Conservation (phyloP, 2,888 invertebrate species). For the Apantesis nais region DNA sequence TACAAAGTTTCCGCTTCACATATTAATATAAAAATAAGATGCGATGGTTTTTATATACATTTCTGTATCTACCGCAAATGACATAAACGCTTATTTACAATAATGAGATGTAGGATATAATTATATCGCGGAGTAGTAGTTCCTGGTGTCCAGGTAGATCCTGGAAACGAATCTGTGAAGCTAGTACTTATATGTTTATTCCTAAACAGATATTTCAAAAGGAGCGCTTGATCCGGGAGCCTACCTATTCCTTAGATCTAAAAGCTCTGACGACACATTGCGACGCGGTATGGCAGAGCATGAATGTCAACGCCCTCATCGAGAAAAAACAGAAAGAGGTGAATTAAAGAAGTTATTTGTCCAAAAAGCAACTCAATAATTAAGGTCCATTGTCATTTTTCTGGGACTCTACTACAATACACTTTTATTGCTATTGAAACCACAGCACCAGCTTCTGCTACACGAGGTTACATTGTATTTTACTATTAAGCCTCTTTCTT, state of each 20-base stretch:
- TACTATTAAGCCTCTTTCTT: not conserved
- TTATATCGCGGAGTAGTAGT: too few species aligned
- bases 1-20: too few species aligned
- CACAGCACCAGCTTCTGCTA: not conserved
- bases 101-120: too few species aligned
- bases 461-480: not conserved
- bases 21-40: too few species aligned
- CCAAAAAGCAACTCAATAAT: not conserved
- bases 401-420: not conserved
- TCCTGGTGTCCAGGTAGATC: too few species aligned
- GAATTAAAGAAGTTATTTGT: not conserved
- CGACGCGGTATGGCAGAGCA: conserved; percentile 66
- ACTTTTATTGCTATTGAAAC: not conserved
- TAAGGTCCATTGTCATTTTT: not conserved
- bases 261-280: conserved; percentile 71
- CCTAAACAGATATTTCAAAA: conserved; percentile 68
- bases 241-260: conserved; percentile 68
- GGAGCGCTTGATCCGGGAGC: conserved; percentile 65
- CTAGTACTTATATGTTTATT: not conserved
- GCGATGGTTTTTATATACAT: too few species aligned
- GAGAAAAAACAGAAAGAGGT: conserved; percentile 74
- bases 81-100: too few species aligned
- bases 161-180: too few species aligned
- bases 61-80: too few species aligned
- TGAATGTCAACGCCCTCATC: conserved; percentile 66